These are phyloP conservation scores for Cossypha caffra DNA, from an alignment of 2,797 vertebrate species.

Conservation along the genomic window DNA sequence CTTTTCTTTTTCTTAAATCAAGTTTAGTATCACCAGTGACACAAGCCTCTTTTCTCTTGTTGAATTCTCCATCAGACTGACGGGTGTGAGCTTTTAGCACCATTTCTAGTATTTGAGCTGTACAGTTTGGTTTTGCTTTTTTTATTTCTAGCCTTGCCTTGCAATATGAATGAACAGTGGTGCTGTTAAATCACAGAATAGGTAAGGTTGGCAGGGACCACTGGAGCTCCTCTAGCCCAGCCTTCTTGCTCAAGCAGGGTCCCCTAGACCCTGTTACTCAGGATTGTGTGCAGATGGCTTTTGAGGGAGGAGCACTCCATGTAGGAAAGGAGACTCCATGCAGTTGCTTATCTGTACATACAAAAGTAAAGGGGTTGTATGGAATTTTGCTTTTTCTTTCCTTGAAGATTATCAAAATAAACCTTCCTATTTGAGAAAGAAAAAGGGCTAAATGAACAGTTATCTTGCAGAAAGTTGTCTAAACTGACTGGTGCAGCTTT, in stretches of 20 bases:
- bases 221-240: background rate
- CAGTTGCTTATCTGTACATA: background rate
- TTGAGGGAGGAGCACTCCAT: background rate
- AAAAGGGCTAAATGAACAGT: background rate
- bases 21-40: background rate
- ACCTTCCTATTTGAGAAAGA: background rate
- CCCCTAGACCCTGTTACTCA: rapidly evolving
- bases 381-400: background rate
- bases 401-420: background rate
- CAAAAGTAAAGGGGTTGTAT: background rate
- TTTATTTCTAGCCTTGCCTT: background rate
- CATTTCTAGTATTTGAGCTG: background rate
- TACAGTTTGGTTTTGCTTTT: background rate
- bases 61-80: background rate
- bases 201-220: background rate
- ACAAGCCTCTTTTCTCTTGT: background rate
- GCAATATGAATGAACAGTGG: background rate
- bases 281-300: background rate
- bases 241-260: background rate
- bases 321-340: background rate
- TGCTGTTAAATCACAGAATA: background rate
- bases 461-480: background rate
- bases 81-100: background rate
- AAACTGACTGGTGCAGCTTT: background rate
- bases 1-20: background rate